Base-by-base conservation (phyloP, 2,888 invertebrate genomes). In the Parnassius smintheus region DNA sequence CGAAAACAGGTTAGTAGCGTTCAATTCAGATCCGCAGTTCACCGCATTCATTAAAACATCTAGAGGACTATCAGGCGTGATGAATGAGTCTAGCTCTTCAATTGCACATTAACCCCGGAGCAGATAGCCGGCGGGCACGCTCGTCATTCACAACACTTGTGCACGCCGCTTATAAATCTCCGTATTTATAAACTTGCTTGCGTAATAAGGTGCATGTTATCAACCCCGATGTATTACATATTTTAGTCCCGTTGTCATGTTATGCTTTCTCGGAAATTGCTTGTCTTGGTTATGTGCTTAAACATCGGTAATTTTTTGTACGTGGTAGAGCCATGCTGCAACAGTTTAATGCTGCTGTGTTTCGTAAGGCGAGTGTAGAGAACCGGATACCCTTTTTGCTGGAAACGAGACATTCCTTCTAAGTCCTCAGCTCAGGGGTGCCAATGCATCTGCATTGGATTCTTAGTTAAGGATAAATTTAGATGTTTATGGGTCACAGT, bases 121-220 rank as follows among this genome's bases (percentile, higher is more conserved):
- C 49, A 55, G 60, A 55, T 61, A 55, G 49, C 51, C 51, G 45
- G 12, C 58, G 42, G 45, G 18, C 48, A 22, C 49, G 45, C n/a
- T 11, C 48, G 18, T 52, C 62, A 57, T 62, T 62, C 57, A 57
- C 56, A 25, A 51, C 61, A 45, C 50, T 50, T 25, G 55, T 56
- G 61, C 46, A 13, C 22, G n/a, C 42, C 48, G 3, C 50, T 25
- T 55, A 63, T 63, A 63, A 58, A 63, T 59, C 62, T 63, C 59
- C 49, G 59, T 63, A 63, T 63, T 63, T 63, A 63, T 63, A 63
- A 58, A 63, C 54, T 25, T 59, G 55, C 58, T 63, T 63, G 51
- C 62, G 62, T 50, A 63, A 59, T 22, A 22, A 54, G 50, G 44
- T 22, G 45, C 56, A 9, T 22, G 48, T 42, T 62, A 62, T 62